These are phyloP conservation scores for Caenorhabditis briggsae DNA, from an alignment of 1,140 invertebrate species.

Conservation along the genomic window DNA sequence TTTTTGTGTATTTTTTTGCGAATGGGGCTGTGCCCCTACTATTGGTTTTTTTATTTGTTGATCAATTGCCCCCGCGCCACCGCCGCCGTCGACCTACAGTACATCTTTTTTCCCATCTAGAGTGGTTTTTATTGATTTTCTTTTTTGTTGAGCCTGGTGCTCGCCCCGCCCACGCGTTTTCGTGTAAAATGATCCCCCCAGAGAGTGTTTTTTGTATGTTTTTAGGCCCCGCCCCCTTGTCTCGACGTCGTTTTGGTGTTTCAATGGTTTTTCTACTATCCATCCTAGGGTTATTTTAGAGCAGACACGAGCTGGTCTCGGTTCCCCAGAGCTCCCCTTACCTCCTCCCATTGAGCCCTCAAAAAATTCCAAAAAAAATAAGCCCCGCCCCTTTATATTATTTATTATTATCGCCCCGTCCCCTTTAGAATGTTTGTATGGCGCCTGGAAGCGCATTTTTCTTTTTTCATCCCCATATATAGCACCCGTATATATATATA, in stretches of 20 bases:
- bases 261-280: constrained; percentile 30
- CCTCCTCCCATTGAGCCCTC: constrained; percentile 17
- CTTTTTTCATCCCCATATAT: background rate
- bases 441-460: constrained; percentile 46
- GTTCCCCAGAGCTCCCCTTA: background rate
- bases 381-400: background rate
- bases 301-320: constrained; percentile 45
- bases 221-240: background rate
- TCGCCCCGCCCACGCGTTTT: background rate
- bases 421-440: background rate
- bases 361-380: too few species aligned
- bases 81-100: background rate
- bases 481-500: constrained; percentile 20
- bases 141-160: constrained; percentile 43
- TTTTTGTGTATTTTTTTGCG: constrained; percentile 19
- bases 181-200: constrained; percentile 46
- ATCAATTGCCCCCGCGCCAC: background rate
- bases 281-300: background rate
- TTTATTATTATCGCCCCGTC: constrained; percentile 15
- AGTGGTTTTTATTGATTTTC: too few species aligned
- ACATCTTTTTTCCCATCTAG: background rate
- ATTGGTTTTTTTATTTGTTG: background rate
- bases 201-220: constrained; percentile 5
- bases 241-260: constrained; percentile 1
- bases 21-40: background rate